Conservation (phyloP, 53 echinoderm and acorn worm species). For the Luidia sarsii region DNA sequence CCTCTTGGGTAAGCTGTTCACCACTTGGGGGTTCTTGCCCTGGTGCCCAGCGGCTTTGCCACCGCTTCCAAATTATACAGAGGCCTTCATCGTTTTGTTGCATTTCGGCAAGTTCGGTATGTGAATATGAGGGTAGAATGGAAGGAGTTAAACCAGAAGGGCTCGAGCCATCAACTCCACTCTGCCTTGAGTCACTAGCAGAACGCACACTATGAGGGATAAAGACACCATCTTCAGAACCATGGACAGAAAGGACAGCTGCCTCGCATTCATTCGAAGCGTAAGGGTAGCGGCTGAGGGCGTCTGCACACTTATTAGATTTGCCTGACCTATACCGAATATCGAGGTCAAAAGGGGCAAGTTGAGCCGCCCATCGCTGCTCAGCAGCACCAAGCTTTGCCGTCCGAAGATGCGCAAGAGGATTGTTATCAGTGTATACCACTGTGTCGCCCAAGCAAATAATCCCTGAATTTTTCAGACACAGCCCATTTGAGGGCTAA, state of each 20-base stretch:
- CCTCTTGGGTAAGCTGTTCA: background rate
- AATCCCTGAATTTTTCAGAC: conserved; percentile 26
- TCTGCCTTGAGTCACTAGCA: background rate
- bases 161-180: background rate
- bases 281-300: background rate
- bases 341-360: conserved; percentile 43
- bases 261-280: background rate
- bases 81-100: background rate
- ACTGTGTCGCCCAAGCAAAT: background rate
- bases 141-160: background rate
- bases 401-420: conserved; percentile 34
- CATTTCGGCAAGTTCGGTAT: background rate
- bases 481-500: conserved; percentile 48
- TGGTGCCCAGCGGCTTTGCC: background rate
- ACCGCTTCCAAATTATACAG: background rate
- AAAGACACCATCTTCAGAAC: background rate
- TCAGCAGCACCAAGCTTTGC: conserved; percentile 43
- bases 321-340: conserved; percentile 19
- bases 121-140: background rate
- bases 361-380: conserved; percentile 42
- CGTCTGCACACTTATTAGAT: conserved; percentile 29
- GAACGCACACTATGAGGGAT: background rate
- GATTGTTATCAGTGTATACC: conserved; percentile 54
- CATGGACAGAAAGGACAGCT: background rate
- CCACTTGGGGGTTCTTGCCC: background rate